Percentiles rank a stretch among this genome's conserved stretches.
Evolutionary conservation across 2,113 vertebrate genomes (phyloP).

Genomic region (Clupea harengus): DNA sequence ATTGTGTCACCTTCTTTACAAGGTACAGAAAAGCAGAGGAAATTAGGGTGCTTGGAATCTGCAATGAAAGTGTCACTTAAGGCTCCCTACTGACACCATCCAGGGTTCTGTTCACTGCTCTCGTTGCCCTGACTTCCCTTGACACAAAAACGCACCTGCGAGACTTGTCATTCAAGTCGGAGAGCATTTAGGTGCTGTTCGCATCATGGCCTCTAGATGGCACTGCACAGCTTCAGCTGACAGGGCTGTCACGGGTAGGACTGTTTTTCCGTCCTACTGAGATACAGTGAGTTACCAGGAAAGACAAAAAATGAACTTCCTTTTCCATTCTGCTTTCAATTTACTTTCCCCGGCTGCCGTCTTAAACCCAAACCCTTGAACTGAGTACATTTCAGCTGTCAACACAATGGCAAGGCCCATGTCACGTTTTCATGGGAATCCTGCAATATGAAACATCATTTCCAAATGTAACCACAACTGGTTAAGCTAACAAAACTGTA

Average conservation of each 20-base stretch:
- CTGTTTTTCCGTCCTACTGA: slow-evolving; percentile 40
- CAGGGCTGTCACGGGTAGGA: background rate
- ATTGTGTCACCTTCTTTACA: slow-evolving; percentile 58
- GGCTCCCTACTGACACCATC: slow-evolving; percentile 46
- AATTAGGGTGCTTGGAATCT: slow-evolving; percentile 57
- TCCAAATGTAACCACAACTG: background rate
- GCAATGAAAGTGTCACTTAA: slow-evolving; percentile 58
- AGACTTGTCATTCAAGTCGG: background rate
- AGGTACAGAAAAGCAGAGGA: slow-evolving; percentile 62
- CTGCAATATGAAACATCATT: background rate
- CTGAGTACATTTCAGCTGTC: slow-evolving; percentile 17
- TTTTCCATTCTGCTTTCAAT: slow-evolving; percentile 37
- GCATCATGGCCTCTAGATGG: slow-evolving; percentile 66
- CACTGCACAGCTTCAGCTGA: slow-evolving; percentile 68
- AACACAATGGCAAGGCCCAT: slow-evolving; percentile 5
- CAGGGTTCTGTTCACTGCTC: slow-evolving; percentile 22
- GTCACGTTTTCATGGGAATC: background rate
- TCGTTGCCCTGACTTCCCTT: background rate
- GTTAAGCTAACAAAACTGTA: background rate
- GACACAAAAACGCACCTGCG: slow-evolving; percentile 48
- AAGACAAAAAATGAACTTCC: slow-evolving; percentile 57
- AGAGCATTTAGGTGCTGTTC: slow-evolving; percentile 1
- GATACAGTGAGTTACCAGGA: slow-evolving; percentile 33
- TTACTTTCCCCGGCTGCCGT: slow-evolving; percentile 5
- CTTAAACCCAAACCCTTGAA: slow-evolving; percentile 12